Evolutionary conservation across 2,113 vertebrate genomes (phyloP).

Genomic region (Microtus ochrogaster): DNA sequence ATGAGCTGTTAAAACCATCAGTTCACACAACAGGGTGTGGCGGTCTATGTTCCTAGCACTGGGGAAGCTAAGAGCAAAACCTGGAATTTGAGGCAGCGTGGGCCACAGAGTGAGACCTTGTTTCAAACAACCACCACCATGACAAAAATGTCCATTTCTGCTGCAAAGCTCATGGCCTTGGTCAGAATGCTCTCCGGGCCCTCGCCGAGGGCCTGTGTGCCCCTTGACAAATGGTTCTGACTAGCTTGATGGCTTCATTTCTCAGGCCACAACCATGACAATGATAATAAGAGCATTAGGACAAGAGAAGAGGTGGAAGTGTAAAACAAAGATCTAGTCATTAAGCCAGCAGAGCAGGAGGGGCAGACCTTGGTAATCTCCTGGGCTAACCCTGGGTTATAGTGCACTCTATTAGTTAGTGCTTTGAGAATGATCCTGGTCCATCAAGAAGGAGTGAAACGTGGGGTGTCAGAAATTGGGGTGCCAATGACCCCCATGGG

Average conservation of each 20-base stretch:
- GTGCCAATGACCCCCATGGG: background rate
- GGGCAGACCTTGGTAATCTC: background rate
- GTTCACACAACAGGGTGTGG: too few species aligned
- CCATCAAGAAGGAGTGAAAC: background rate
- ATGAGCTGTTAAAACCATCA: background rate
- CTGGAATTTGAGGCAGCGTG: background rate
- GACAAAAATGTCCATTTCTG: background rate
- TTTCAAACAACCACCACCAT: background rate
- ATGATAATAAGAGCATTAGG: background rate
- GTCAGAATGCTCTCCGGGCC: background rate
- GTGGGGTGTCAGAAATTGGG: rapidly evolving
- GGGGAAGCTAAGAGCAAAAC: background rate
- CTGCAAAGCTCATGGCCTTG: background rate
- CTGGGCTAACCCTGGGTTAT: background rate
- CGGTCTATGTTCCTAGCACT: too few species aligned
- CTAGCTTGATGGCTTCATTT: background rate
- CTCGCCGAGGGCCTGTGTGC: background rate
- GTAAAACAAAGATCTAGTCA: constrained; percentile 9
- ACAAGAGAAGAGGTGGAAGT: background rate
- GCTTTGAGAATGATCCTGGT: constrained; percentile 15
- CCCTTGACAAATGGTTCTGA: background rate
- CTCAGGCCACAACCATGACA: background rate
- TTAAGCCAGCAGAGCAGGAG: constrained; percentile 1
- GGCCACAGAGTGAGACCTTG: background rate
- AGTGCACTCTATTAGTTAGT: background rate